Base-by-base conservation (phyloP, 2,113 vertebrate species). In the Empidonax traillii region DNA sequence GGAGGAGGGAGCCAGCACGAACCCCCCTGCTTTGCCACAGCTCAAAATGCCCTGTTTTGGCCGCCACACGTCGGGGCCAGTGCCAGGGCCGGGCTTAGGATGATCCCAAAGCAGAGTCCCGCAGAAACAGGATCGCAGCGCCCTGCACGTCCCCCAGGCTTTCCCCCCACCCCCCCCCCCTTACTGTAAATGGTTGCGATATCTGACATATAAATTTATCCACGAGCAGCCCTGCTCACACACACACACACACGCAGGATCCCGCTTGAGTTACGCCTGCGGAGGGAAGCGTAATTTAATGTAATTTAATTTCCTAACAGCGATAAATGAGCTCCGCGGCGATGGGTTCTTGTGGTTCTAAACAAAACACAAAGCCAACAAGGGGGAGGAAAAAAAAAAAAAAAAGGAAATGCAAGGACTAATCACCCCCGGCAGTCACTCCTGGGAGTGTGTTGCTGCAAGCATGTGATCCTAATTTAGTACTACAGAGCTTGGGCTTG, bases 401-500 rank as follows among this genome's bases (percentile, higher is more conserved):
- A 28, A 46, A 49, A 71, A 89, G 66, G 85, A 75, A 91, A 81
- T n/a, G 15, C 41, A 19, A 61, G 53, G 78, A 71, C 65, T 88
- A 33, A 91, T 72, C 30, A 39, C 78, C 88, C 61, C 43, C 2
- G 8, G 74, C 94, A 62, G 85, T 28, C 87, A 65, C 71, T 93
- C 82, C 92, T 83, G 49, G 0, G 59, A 67, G 84, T 5, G 44
- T 89, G 90, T 67, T 49, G 76, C 82, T 49, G 76, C 82, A 91
- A 93, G 66, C 79, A 35, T n/a, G 76, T 65, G 88, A 92, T 56
- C 83, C 62, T 63, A 92, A 94, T 96, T 90, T 85, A 94, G 92
- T 72, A 30, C 79, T 41, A 18, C 68, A 8, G 67, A 52, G 58
- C 61, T 22, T 52, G 79, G 27, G 83, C 49, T 68, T 18, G 41